Evolutionary conservation across 2,888 invertebrate species (phyloP).

Genomic region (Ferrisia virgata): DNA sequence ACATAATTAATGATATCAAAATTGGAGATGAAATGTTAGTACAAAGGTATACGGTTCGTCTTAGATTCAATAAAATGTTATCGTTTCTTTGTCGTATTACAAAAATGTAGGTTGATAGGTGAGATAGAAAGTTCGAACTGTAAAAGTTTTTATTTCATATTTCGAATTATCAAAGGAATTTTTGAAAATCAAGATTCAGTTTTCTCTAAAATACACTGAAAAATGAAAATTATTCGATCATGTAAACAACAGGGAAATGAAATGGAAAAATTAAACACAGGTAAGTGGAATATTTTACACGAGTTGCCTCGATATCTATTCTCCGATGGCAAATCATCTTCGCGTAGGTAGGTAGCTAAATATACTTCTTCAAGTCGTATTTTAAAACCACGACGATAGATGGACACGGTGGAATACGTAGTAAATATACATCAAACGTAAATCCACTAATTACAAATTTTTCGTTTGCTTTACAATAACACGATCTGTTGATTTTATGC

Average conservation of each 20-base stretch:
- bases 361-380: background rate
- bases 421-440: background rate
- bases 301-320: background rate
- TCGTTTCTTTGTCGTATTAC: too few relatives aligned
- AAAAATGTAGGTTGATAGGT: too few relatives aligned
- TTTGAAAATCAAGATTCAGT: background rate
- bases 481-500: background rate
- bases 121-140: background rate
- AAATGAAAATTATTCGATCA: background rate
- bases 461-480: slow-evolving; percentile 11
- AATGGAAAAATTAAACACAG: background rate
- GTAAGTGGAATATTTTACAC: background rate
- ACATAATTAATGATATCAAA: too few relatives aligned
- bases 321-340: background rate
- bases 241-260: background rate
- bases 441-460: background rate
- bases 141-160: background rate
- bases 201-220: background rate
- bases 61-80: too few relatives aligned
- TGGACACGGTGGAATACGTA: background rate
- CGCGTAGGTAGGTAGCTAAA: background rate
- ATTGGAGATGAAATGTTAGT: too few relatives aligned
- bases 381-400: background rate
- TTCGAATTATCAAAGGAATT: background rate
- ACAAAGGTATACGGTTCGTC: too few relatives aligned